Base-by-base conservation (phyloP, 1,140 invertebrate species). In the Drosophila virilis region DNA sequence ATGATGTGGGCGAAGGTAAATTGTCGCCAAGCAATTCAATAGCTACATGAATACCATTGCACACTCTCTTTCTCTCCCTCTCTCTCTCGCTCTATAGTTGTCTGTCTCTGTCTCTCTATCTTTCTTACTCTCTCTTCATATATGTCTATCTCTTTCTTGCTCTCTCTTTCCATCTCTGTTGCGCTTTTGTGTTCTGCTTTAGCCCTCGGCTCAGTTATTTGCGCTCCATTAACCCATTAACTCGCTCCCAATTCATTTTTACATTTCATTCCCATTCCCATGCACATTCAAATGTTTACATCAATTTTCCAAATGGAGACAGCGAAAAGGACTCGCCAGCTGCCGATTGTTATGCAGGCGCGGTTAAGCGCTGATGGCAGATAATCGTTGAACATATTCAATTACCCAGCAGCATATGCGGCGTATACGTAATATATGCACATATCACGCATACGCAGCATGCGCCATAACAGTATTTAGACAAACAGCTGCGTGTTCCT, bases 1-100 rank as follows among this genome's bases (percentile, higher is more conserved):
- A 93, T 92, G 88, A 95, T 89, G 92, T 93, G 69, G 77, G 83
- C 69, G 92, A 91, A 92, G 92, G 91, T 92, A 92, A 89, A 80
- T 67, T 83, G 52, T 71, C 78, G 76, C 69, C 62, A 48, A 71
- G 66, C 83, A 68, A 70, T 67, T 48, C 57, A 59, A 9, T 68
- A 54, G 65, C 28, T 45, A 52, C 32, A 59, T 6, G 32, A 57
- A 38, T 46, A 33, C 50, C 51, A 51, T 50, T 60, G 73, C 72
- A 65, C 55, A 80, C 37, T 12, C 28, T 60, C 12, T 51, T 28
- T 50, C 5, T 57, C 45, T 64, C 6, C 71, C 10, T 52, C 13
- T 59, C n/a, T 62, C 13, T 52, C 10, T 52, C 13, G 54, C n/a
- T 62, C 13, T 52, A 12, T 55, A 8, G 37, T 13, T 58, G 64